Evolutionary conservation across 1,140 invertebrate species (phyloP).

Genomic region (Ostrea edulis): DNA sequence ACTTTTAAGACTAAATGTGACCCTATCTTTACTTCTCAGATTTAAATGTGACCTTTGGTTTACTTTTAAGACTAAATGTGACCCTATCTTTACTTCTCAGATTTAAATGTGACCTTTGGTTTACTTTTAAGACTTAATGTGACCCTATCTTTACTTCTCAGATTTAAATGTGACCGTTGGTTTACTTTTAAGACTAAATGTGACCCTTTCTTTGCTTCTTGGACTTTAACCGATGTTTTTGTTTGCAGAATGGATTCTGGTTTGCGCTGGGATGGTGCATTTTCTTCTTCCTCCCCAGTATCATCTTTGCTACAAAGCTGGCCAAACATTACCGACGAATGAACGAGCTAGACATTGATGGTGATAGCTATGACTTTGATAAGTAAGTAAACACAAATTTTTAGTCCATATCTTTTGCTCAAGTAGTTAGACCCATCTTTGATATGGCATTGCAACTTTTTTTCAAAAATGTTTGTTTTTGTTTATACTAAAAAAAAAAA

Average conservation of each 20-base stretch:
- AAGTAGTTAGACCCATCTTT: background rate
- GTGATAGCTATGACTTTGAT: background rate
- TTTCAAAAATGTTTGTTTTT: background rate
- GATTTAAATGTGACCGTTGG: too few species aligned
- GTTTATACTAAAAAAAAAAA: too few species aligned
- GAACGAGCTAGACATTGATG: background rate
- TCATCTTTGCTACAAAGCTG: slow-evolving; percentile 88
- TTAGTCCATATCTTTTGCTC: background rate
- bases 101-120: too few species aligned
- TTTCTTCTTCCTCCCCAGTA: slow-evolving; percentile 89
- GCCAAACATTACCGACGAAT: slow-evolving; percentile 77
- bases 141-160: too few species aligned
- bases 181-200: too few species aligned
- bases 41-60: too few species aligned
- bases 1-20: too few species aligned
- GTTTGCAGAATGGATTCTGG: slow-evolving; percentile 92
- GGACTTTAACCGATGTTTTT: background rate
- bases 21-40: too few species aligned
- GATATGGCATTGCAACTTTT: background rate
- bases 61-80: too few species aligned
- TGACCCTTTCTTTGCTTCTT: too few species aligned
- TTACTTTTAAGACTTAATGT: too few species aligned
- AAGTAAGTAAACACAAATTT: slow-evolving; percentile 2
- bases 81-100: too few species aligned
- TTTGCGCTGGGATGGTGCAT: slow-evolving; percentile 89